Evolutionary conservation across 2,888 invertebrate genomes (phyloP), one percentile per base, ranked within the genome.

Genomic region (Agonopterix heracliana): DNA sequence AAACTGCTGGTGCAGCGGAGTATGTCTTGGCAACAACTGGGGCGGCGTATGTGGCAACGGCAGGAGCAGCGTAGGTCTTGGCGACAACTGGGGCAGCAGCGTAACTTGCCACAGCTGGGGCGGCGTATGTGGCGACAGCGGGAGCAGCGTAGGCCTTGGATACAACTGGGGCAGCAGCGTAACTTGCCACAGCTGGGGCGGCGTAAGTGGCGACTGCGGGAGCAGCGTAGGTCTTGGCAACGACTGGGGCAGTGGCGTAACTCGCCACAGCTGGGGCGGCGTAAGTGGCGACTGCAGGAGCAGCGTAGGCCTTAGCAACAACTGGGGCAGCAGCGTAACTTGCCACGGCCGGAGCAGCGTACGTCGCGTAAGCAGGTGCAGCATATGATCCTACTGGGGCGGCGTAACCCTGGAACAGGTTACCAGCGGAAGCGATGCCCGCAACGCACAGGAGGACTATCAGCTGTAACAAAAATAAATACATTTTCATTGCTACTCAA

Each of bases 371-470:
- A 34, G 53, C 51, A 49, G 64, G 49, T 38, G 69, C 63, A 41
- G 65, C 62, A 51, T 66, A 61, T 12, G 71, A 58, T 3, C 90
- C 90, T 45, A 87, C 83, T 45, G 89, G 85, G 44, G 90, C 89
- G 3, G 68, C 59, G 17, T 74, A 58, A 48, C 62, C 57, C 52
- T 85, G 81, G 35, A 81, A 71, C 12, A 92, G 70, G 61, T 89
- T 71, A 56, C 92, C 92, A 49, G 92, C 92, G 67, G 89, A 89
- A 64, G 90, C 91, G 56, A 89, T 83, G 62, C 91, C 90, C 77
- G 91, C 87, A 63, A 88, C 81, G 71, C 91, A 89, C 69, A 89
- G 80, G 66, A 93, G 74, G 48, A 90, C 74, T 58, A 92, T 68
- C 10, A 43, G 43, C 36, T 43, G 36, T 38, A 40, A 36, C 34